These are phyloP conservation scores for Drosophila triauraria DNA, from an alignment of 1,140 invertebrate genomes.

Conservation along the genomic window DNA sequence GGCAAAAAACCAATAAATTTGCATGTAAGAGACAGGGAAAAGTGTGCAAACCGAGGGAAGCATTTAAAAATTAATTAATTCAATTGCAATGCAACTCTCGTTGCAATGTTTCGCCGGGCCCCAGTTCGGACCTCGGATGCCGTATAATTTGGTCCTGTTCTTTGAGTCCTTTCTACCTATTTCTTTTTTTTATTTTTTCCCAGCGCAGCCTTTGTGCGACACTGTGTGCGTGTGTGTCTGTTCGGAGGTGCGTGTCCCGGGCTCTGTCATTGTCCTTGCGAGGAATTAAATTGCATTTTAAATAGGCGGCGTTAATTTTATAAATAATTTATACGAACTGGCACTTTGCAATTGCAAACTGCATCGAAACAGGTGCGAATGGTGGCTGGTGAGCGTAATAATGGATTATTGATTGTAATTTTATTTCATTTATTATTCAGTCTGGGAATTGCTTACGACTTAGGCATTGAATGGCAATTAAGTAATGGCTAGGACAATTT, in stretches of 20 bases:
- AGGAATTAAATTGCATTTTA: slow-evolving; percentile 61
- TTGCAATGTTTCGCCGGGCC: slow-evolving; percentile 31
- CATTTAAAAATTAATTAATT: slow-evolving; percentile 78
- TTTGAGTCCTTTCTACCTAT: slow-evolving; percentile 33
- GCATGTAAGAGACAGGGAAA: slow-evolving; percentile 58
- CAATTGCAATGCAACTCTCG: slow-evolving; percentile 63
- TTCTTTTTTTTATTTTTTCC: background rate
- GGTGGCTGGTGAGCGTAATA: background rate
- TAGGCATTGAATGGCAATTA: slow-evolving; percentile 13
- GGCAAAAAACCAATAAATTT: slow-evolving; percentile 68
- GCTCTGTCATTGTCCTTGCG: slow-evolving; percentile 54
- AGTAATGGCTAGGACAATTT: background rate
- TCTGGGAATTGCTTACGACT: background rate
- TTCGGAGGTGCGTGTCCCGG: slow-evolving; percentile 25
- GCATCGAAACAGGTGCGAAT: slow-evolving; percentile 26
- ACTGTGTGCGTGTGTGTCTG: background rate
- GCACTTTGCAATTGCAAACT: slow-evolving; percentile 44
- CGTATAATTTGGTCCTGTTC: slow-evolving; percentile 61
- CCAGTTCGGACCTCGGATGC: slow-evolving; percentile 3
- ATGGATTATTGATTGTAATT: slow-evolving; percentile 23
- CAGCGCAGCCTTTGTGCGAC: slow-evolving; percentile 8
- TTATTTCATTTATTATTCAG: slow-evolving; percentile 9
- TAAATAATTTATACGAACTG: slow-evolving; percentile 52
- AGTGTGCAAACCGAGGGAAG: slow-evolving; percentile 47
- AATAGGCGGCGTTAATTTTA: slow-evolving; percentile 55